Evolutionary conservation across 2,888 invertebrate genomes (phyloP).

Genomic region (Eugnorisma glareosa): DNA sequence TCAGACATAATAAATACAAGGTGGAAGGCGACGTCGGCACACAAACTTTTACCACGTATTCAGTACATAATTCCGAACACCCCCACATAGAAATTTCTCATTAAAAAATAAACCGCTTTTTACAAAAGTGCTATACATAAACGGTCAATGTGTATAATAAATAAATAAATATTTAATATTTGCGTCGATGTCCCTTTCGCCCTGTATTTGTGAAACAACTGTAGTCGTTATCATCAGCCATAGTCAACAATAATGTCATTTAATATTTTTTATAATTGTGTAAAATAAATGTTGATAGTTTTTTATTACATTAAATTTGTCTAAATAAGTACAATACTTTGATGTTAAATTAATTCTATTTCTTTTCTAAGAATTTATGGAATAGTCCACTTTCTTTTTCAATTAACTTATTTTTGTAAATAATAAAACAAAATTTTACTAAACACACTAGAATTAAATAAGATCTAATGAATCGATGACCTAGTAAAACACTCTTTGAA

Average conservation of each 20-base stretch:
- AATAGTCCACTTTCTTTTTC: background rate
- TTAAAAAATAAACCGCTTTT: no score
- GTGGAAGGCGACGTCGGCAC: background rate
- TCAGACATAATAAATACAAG: background rate
- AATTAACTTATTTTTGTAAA: background rate
- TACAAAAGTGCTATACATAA: no score
- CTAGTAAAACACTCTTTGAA: slow-evolving; percentile 55
- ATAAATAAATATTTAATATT: no score
- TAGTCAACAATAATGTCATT: background rate
- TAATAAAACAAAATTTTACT: slow-evolving; percentile 32
- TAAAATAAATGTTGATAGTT: background rate
- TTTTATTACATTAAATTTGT: background rate
- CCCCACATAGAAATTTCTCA: no score
- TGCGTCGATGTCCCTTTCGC: no score
- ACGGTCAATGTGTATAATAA: no score
- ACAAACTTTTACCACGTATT: no score
- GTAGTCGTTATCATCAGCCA: background rate
- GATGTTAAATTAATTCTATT: background rate
- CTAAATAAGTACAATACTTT: background rate
- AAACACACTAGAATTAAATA: slow-evolving; percentile 39
- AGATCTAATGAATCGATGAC: slow-evolving; percentile 54
- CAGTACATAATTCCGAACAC: no score
- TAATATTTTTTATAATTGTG: background rate
- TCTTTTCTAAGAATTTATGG: background rate
- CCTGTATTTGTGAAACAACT: background rate